Evolutionary conservation across 2,888 invertebrate genomes (phyloP).

Genomic region (Drosophila ochracea): DNA sequence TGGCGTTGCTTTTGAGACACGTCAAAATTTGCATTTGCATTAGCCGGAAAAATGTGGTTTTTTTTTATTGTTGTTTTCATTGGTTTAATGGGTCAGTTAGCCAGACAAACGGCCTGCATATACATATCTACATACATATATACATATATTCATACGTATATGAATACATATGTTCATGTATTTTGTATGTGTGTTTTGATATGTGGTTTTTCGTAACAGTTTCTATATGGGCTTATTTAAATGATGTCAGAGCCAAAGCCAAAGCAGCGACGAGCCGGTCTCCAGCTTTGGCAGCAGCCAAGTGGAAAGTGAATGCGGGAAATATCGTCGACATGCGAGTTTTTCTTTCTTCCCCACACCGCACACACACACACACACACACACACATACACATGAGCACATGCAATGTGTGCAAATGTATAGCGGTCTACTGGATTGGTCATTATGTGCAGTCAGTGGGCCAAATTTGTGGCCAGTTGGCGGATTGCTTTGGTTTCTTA

Average conservation of each 20-base stretch:
- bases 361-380: constrained; percentile 9
- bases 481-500: constrained; percentile 34
- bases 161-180: background rate
- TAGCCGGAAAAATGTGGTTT: constrained; percentile 41
- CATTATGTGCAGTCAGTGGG: constrained; percentile 77
- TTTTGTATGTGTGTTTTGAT: constrained; percentile 11
- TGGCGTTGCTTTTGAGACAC: constrained; percentile 28
- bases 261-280: constrained; percentile 23
- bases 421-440: constrained; percentile 41
- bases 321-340: constrained; percentile 71
- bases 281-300: constrained; percentile 61
- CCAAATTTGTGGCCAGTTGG: constrained; percentile 62
- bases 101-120: constrained; percentile 35
- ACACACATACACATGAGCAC: constrained; percentile 3
- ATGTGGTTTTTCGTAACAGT: constrained; percentile 59
- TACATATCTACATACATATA: background rate
- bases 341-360: constrained; percentile 59
- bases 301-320: constrained; percentile 82
- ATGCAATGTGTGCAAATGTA: constrained; percentile 24
- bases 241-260: constrained; percentile 65
- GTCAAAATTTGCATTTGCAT: constrained; percentile 52
- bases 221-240: constrained; percentile 66
- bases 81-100: constrained; percentile 61
- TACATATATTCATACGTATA: background rate
- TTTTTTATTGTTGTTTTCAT: constrained; percentile 18